A percentile compares a stretch with the other conserved stretches of the same genome.
Conservation (phyloP, 1,140 invertebrate genomes). For the Pygmarrhopalites habei region DNA sequence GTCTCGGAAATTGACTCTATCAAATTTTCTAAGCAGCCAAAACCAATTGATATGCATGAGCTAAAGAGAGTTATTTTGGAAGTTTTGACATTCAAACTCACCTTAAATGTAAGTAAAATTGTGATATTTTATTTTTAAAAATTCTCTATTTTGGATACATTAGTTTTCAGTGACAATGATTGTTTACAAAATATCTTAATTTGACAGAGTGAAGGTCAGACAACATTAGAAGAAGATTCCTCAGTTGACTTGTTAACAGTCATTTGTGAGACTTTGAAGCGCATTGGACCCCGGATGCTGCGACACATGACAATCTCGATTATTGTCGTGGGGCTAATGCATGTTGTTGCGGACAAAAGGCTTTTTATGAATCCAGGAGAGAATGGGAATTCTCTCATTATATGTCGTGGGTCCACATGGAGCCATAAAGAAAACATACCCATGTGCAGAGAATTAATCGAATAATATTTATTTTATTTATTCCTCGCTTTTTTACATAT, state of each 20-base stretch:
- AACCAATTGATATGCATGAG: conserved; percentile 29
- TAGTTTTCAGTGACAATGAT: background rate
- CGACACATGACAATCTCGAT: conserved; percentile 22
- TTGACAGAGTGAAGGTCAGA: conserved; percentile 16
- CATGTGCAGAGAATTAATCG: background rate
- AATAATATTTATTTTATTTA: too few species aligned
- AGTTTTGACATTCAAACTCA: conserved; percentile 1
- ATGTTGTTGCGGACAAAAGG: conserved; percentile 28
- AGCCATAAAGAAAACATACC: conserved; percentile 27
- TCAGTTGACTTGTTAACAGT: conserved; percentile 2
- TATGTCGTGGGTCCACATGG: conserved; percentile 20
- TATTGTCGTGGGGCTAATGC: conserved; percentile 23
- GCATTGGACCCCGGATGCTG: background rate
- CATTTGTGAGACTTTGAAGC: conserved; percentile 3
- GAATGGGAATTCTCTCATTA: conserved; percentile 5
- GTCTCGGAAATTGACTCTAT: conserved; percentile 17
- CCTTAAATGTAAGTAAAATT: conserved; percentile 10
- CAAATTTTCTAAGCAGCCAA: conserved; percentile 25
- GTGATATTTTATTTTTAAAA: too few species aligned
- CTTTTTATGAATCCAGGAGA: conserved; percentile 21
- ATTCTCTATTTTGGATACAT: too few species aligned
- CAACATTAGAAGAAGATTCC: conserved; percentile 5
- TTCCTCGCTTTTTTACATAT: too few species aligned
- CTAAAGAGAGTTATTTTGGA: conserved; percentile 19
- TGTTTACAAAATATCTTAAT: background rate